Evolutionary conservation across 2,888 invertebrate species (phyloP), one percentile per base, ranked within the genome.

Genomic region (Dichetophora obliterata): DNA sequence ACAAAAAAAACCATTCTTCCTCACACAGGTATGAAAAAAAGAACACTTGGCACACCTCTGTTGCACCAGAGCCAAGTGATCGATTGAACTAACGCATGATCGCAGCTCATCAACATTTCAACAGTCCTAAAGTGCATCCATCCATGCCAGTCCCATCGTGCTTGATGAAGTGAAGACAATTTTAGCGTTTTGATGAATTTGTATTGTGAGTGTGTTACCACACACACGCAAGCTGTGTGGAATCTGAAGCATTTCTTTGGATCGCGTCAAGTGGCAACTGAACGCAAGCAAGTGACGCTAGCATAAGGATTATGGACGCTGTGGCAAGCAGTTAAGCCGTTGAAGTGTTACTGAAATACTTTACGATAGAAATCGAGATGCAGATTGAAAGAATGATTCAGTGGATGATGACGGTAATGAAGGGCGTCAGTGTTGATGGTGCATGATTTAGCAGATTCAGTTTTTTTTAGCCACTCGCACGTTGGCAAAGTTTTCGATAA

Each of bases 1-100:
- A n/a, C 1, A 70, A 34, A 43, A 72, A 61, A 24, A 37, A 37
- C n/a, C n/a, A n/a, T n/a, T n/a, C n/a, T n/a, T n/a, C n/a, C 5
- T 16, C 9, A 50, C 24, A 61, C 22, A 14, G 57, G 75, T 16
- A 5, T 27, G 16, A 70, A 57, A 57, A 2, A 43, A 43, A 43
- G 11, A 43, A 68, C 84, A 82, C 84, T 83, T 83, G 85, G 83
- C 85, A 85, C 85, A 85, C 86, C 86, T 84, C 82, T 83, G n/a
- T 11, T 37, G 16, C 37, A 63, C 37, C 48, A 27, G 63, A 48
- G 65, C 57, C 74, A 75, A 78, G 76, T 72, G 75, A 77, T 72
- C 76, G 71, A 59, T 59, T 43, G 70, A 59, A 65, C 14, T 19
- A 66, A 68, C 59, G 75, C 69, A 75, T 61, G 75, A 75, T 75